phyloP scores from a whole-genome alignment of 1,140 invertebrate genomes.

The Drosophila trapezifrons region DNA sequence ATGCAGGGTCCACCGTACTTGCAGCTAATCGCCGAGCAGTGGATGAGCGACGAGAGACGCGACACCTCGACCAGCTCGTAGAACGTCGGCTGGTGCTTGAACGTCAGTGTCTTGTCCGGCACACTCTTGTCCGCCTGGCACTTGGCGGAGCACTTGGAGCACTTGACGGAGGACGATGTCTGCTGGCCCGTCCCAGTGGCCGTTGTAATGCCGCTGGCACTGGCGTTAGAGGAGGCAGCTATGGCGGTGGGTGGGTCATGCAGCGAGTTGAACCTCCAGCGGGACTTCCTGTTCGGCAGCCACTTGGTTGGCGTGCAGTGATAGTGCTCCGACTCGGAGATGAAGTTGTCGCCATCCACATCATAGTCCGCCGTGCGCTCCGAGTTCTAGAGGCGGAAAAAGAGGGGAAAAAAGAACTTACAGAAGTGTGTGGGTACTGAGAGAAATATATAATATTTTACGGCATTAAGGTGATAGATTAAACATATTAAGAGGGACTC shows the following conservation, averaged over 20 bases:
- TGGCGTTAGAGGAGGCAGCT: conserved; percentile 6
- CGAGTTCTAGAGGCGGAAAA: conserved; percentile 51
- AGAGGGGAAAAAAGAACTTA: background rate
- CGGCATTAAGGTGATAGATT: no score
- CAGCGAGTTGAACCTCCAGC: conserved; percentile 57
- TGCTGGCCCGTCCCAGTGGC: conserved; percentile 12
- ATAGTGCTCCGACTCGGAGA: conserved; percentile 81
- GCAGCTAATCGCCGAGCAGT: conserved; percentile 73
- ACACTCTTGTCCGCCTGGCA: conserved; percentile 44
- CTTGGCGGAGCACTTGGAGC: conserved; percentile 47
- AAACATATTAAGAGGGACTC: background rate
- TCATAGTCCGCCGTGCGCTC: conserved; percentile 78
- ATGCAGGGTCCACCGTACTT: conserved; percentile 65
- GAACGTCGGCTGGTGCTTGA: conserved; percentile 77
- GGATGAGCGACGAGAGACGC: conserved; percentile 70
- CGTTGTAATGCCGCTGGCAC: conserved; percentile 5
- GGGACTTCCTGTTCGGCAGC: conserved; percentile 70
- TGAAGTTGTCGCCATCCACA: conserved; percentile 74
- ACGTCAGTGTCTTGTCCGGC: conserved; percentile 54
- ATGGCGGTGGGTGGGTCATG: conserved; percentile 32
- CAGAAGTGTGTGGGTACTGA: background rate
- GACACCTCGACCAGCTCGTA: conserved; percentile 80
- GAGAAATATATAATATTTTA: background rate
- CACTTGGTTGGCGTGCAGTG: conserved; percentile 76
- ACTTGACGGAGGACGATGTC: conserved; percentile 43